Conservation (phyloP, 2,797 vertebrate genomes). For the Brachymystax lenok region DNA sequence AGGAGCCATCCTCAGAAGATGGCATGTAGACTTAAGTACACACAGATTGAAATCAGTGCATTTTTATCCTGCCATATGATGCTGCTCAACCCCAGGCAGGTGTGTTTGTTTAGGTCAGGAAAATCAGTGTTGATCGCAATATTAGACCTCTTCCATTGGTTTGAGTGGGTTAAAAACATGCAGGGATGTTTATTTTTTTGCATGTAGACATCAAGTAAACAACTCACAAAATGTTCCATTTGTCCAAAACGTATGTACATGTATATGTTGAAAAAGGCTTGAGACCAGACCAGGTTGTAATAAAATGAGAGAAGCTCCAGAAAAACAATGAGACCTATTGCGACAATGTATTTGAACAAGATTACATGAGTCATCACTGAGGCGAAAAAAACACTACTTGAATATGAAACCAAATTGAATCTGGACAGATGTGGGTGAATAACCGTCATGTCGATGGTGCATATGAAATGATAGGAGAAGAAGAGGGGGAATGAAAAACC, state of each 20-base stretch:
- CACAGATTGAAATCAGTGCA: slow-evolving; percentile 20
- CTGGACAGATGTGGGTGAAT: slow-evolving; percentile 48
- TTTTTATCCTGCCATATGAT: slow-evolving; percentile 32
- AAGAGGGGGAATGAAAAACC: slow-evolving; percentile 27
- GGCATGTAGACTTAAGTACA: slow-evolving; percentile 32
- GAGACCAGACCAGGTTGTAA: neutral
- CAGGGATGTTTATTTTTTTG: too few species aligned
- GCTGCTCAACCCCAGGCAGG: neutral
- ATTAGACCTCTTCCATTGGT: neutral
- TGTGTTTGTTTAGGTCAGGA: slow-evolving; percentile 30
- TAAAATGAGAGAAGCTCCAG: slow-evolving; percentile 8
- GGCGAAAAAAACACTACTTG: slow-evolving; percentile 21
- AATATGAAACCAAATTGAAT: slow-evolving; percentile 43
- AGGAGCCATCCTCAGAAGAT: slow-evolving; percentile 27
- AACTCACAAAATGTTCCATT: slow-evolving; percentile 32
- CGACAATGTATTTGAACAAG: slow-evolving; percentile 43
- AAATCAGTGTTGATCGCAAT: slow-evolving; percentile 19
- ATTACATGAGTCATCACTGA: slow-evolving; percentile 40
- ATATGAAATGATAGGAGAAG: slow-evolving; percentile 47
- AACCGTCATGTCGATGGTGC: slow-evolving; percentile 33
- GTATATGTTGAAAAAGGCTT: neutral
- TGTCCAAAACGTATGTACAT: neutral
- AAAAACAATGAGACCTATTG: slow-evolving; percentile 34
- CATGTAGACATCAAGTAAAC: too few species aligned
- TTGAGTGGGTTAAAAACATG: neutral